These are phyloP conservation scores for Hemibates koningsi DNA, from an alignment of 2,113 vertebrate species.

Conservation along the genomic window DNA sequence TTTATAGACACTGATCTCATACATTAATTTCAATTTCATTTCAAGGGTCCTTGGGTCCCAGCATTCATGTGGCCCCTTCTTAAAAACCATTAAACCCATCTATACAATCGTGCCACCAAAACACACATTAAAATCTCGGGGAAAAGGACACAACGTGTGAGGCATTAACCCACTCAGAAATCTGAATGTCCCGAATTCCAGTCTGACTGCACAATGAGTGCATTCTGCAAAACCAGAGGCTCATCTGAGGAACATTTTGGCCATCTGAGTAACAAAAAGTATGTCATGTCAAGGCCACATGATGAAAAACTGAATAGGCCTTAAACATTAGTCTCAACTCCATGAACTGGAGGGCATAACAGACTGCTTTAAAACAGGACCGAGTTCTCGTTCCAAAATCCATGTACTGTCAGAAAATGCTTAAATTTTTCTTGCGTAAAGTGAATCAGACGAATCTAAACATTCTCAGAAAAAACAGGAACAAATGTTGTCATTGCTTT, in stretches of 20 bases:
- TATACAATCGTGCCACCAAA: not conserved
- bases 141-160: not conserved
- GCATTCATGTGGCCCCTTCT: not conserved
- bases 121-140: fast-evolving
- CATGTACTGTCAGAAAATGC: not conserved
- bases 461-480: not conserved
- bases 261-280: not conserved
- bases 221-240: not conserved
- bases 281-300: not conserved
- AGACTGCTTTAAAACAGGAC: not conserved
- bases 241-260: not conserved
- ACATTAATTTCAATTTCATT: not conserved
- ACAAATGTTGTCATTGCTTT: not conserved
- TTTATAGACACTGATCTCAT: not conserved
- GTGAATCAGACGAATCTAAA: not conserved
- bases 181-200: not conserved
- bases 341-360: not conserved
- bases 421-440: not conserved
- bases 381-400: not conserved
- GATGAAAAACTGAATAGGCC: not conserved
- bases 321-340: not conserved
- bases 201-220: not conserved
- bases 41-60: not conserved
- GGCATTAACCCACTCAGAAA: not conserved
- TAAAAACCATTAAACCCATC: not conserved